A percentile compares a stretch with the other conserved stretches of the same genome.
These are phyloP conservation scores for Sebastes iracundus DNA, from an alignment of 2,797 vertebrate species.

Conservation along the genomic window DNA sequence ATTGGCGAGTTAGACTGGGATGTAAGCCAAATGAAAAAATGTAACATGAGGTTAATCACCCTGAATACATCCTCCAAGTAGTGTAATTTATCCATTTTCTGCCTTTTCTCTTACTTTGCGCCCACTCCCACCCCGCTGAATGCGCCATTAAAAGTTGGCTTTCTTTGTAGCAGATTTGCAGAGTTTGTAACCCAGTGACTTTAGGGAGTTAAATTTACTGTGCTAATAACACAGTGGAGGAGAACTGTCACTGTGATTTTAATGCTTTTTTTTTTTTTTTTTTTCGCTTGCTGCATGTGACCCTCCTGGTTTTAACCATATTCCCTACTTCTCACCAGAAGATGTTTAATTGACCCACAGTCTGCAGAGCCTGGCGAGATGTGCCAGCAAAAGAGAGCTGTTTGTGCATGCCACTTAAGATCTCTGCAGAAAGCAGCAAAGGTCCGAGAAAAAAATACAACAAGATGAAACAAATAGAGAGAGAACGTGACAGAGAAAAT, in stretches of 20 bases:
- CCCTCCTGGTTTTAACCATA: constrained; percentile 57
- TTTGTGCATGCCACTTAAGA: constrained; percentile 79
- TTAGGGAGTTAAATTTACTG: constrained; percentile 32
- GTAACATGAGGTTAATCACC: constrained; percentile 78
- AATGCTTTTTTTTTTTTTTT: constrained; percentile 1
- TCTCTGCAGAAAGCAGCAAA: constrained; percentile 78
- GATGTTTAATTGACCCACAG: constrained; percentile 58
- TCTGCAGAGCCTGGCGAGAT: constrained; percentile 30
- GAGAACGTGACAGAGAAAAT: constrained; percentile 37
- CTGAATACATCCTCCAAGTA: constrained; percentile 65
- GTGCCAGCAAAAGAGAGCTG: constrained; percentile 50
- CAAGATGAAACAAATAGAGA: constrained; percentile 58
- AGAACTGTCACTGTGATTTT: constrained; percentile 42
- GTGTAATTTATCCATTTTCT: constrained; percentile 66
- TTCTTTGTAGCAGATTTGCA: constrained; percentile 30
- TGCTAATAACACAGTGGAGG: constrained; percentile 10
- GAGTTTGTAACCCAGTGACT: constrained; percentile 36
- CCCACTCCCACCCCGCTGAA: constrained; percentile 13
- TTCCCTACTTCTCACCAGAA: constrained; percentile 39
- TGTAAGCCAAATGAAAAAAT: constrained; percentile 77
- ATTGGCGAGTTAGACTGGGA: constrained; percentile 72
- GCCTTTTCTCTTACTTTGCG: constrained; percentile 51
- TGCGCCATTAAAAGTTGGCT: constrained; percentile 53
- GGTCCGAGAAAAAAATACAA: constrained; percentile 78
- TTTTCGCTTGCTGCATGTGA: constrained; percentile 18